Conservation (phyloP, 2,888 invertebrate genomes). For the Brachycybe producta region DNA sequence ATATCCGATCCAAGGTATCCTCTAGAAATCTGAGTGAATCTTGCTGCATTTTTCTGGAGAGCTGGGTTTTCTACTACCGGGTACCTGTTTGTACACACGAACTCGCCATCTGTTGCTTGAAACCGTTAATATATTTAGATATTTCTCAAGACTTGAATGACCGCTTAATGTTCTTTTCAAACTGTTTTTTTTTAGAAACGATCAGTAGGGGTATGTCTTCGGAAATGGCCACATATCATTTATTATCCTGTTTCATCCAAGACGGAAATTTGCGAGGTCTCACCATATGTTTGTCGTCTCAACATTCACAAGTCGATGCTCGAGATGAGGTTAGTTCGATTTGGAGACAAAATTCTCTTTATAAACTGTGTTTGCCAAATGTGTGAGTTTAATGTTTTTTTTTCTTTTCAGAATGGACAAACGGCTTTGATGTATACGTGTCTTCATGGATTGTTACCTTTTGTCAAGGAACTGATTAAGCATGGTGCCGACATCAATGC, state of each 20-base stretch:
- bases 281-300: constrained; percentile 49
- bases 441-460: constrained; percentile 65
- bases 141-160: no score
- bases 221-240: constrained; percentile 11
- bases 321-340: constrained; percentile 57
- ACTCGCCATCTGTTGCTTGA: no score
- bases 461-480: constrained; percentile 69
- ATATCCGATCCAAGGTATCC: no score
- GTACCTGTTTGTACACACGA: no score
- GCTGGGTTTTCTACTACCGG: no score
- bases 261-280: constrained; percentile 13
- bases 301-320: constrained; percentile 67
- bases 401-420: constrained; percentile 61
- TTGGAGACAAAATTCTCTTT: constrained; percentile 16
- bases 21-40: no score
- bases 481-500: constrained; percentile 86
- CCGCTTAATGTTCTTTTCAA: no score
- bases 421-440: constrained; percentile 88
- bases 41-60: no score
- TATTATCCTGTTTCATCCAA: constrained; percentile 8
- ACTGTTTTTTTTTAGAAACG: no score
- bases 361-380: not conserved
- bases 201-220: constrained; percentile 14
- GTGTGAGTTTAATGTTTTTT: not conserved
- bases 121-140: no score